Conservation (phyloP, 2,888 invertebrate genomes). For the Formica aserva region DNA sequence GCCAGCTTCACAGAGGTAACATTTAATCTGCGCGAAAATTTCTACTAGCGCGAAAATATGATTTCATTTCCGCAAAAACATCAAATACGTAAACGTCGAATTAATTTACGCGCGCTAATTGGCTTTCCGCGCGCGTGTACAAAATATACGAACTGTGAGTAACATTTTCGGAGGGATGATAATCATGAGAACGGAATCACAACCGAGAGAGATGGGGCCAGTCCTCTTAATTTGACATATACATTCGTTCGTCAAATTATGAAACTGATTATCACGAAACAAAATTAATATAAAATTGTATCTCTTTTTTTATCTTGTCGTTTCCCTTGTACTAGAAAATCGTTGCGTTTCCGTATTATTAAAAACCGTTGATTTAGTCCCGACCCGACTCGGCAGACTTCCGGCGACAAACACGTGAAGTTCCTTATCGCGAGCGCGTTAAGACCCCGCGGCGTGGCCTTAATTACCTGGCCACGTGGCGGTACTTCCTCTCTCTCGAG, state of each 20-base stretch:
- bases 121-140: not conserved
- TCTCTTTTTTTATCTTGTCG: not conserved
- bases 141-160: not conserved
- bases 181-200: slow-evolving; percentile 1
- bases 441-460: slow-evolving; percentile 22
- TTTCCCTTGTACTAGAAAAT: not conserved
- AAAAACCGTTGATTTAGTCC: not conserved
- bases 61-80: slow-evolving; percentile 22
- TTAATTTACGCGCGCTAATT: slow-evolving; percentile 42
- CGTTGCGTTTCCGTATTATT: not conserved
- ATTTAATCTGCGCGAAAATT: slow-evolving; percentile 16
- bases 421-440: slow-evolving; percentile 19
- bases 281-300: not conserved
- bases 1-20: too few relatives aligned
- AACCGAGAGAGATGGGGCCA: not conserved
- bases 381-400: not conserved
- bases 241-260: not conserved
- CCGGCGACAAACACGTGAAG: slow-evolving; percentile 4
- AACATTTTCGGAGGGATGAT: not conserved
- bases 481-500: slow-evolving; percentile 8
- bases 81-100: not conserved
- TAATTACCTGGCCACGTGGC: slow-evolving; percentile 50
- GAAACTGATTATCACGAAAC: slow-evolving; percentile 13
- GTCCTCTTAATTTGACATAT: not conserved
- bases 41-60: slow-evolving; percentile 7